Evolutionary conservation across 2,888 invertebrate genomes (phyloP).

Genomic region (Ariolimax columbianus): DNA sequence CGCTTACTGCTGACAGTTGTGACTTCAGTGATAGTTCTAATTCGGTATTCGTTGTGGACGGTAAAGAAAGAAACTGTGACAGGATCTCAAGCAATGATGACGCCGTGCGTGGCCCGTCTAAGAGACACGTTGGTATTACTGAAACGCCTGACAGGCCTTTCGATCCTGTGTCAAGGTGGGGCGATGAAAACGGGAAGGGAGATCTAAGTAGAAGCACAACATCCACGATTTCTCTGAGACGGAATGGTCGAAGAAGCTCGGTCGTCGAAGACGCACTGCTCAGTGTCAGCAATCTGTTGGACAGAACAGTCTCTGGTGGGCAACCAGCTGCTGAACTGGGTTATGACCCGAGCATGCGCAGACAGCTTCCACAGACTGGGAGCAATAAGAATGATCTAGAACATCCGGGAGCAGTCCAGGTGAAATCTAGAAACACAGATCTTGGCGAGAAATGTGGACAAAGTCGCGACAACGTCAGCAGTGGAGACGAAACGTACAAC

Average conservation of each 20-base stretch:
- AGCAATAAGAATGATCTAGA: neutral
- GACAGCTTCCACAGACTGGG: neutral
- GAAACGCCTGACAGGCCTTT: neutral
- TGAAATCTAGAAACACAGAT: neutral
- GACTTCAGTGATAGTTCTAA: neutral
- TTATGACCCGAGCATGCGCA: neutral
- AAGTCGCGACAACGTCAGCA: neutral
- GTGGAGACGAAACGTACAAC: neutral
- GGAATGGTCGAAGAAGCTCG: slow-evolving; percentile 1
- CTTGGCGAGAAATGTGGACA: neutral
- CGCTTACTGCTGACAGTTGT: neutral
- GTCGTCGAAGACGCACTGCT: slow-evolving; percentile 15
- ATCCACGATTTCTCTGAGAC: neutral
- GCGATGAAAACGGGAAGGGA: neutral
- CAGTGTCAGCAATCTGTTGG: slow-evolving; percentile 26
- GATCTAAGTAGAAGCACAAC: neutral
- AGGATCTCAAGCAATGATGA: neutral
- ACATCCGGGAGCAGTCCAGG: neutral
- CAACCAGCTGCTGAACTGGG: neutral
- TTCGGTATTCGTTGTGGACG: neutral
- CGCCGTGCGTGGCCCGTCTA: neutral
- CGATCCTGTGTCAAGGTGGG: neutral
- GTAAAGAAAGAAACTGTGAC: neutral
- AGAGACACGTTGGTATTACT: neutral
- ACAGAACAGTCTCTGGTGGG: neutral